A percentile compares a stretch with the other conserved stretches of the same genome.
Evolutionary conservation across 1,140 invertebrate genomes (phyloP).

Genomic region (Metaphire vulgaris): DNA sequence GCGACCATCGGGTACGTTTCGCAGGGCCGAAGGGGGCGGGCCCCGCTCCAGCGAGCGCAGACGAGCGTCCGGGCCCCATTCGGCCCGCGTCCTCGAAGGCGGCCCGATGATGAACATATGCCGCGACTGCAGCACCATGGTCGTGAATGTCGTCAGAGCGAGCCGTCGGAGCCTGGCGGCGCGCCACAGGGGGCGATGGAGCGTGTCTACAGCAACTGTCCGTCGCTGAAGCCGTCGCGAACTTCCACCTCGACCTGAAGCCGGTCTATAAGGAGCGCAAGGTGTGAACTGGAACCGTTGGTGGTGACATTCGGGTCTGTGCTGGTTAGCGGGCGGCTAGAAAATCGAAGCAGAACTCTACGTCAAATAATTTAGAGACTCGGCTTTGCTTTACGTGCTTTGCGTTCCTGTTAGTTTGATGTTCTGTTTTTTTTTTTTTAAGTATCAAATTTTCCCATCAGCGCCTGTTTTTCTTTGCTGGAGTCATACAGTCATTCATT

Average conservation of each 20-base stretch:
- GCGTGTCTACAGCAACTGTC: constrained; percentile 14
- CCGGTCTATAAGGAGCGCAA: constrained; percentile 18
- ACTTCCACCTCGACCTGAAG: constrained; percentile 23
- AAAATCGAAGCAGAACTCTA: too few species aligned
- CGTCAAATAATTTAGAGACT: too few species aligned
- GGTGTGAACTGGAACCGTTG: too few species aligned
- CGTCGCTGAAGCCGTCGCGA: constrained; percentile 4
- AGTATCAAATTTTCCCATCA: too few species aligned
- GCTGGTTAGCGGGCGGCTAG: too few species aligned
- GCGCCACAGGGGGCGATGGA: constrained; percentile 7
- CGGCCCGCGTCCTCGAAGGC: constrained; percentile 58
- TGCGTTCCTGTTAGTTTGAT: too few species aligned
- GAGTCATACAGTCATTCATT: too few species aligned
- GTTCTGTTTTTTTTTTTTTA: too few species aligned
- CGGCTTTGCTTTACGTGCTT: too few species aligned
- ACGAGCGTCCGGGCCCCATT: constrained; percentile 38
- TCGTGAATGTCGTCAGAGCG: constrained; percentile 76
- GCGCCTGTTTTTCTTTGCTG: too few species aligned
- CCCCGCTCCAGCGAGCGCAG: constrained; percentile 45
- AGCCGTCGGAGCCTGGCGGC: constrained; percentile 35
- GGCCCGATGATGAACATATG: constrained; percentile 81
- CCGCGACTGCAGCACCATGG: constrained; percentile 87
- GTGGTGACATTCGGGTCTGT: too few species aligned
- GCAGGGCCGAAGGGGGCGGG: constrained; percentile 32
- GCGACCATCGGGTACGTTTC: background rate